Evolutionary conservation across 2,888 invertebrate species (phyloP).

Genomic region (Dryococelus australis): DNA sequence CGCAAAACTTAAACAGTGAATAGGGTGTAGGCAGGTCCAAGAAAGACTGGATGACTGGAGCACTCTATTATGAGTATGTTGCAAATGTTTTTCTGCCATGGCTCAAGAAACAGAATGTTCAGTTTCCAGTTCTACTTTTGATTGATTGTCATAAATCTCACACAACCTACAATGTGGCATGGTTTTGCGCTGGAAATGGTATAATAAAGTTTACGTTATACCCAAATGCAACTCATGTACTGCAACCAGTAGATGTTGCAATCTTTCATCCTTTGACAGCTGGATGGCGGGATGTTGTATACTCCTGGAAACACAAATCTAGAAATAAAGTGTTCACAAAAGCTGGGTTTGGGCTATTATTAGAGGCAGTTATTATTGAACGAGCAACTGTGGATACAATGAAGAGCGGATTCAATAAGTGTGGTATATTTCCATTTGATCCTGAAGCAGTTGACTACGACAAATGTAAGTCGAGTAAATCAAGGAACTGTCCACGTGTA

Average conservation of each 20-base stretch:
- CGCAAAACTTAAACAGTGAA: conserved; percentile 20
- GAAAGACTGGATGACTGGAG: conserved; percentile 34
- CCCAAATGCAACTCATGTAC: conserved; percentile 32
- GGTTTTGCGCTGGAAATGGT: conserved; percentile 29
- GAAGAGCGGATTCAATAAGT: conserved; percentile 31
- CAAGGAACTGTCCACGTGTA: conserved; percentile 29
- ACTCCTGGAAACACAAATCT: conserved; percentile 32
- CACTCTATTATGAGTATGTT: conserved; percentile 31
- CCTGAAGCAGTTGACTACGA: conserved; percentile 27
- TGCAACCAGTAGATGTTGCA: conserved; percentile 34
- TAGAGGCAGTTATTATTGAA: conserved; percentile 1
- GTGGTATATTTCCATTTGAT: conserved; percentile 32
- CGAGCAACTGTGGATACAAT: conserved; percentile 21
- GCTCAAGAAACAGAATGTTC: conserved; percentile 20
- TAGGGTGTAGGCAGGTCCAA: conserved; percentile 33
- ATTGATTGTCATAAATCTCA: conserved; percentile 31
- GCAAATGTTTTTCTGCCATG: conserved; percentile 32
- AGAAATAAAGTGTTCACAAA: conserved; percentile 32
- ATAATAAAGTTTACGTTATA: conserved; percentile 29
- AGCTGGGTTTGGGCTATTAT: conserved; percentile 26
- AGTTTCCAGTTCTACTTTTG: conserved; percentile 5
- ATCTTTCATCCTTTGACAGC: conserved; percentile 30
- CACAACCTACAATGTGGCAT: conserved; percentile 27
- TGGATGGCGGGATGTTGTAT: conserved; percentile 29
- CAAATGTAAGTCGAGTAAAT: conserved; percentile 30